These are phyloP conservation scores for Scomberomorus guttatus DNA, from an alignment of 2,797 vertebrate species.

Conservation along the genomic window DNA sequence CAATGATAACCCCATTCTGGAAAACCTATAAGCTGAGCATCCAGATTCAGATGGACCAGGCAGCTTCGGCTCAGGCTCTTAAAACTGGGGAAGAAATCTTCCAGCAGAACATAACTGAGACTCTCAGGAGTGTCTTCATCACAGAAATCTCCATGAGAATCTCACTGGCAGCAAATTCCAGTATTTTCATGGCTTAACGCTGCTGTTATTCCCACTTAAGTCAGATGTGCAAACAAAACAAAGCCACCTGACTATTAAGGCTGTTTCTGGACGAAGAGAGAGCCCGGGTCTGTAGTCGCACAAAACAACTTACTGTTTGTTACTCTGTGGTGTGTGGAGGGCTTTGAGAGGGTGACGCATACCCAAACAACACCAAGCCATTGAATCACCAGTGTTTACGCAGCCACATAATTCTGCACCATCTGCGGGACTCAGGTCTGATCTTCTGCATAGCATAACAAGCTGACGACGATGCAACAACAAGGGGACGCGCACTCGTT, in stretches of 20 bases:
- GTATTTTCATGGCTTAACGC: slow-evolving; percentile 62
- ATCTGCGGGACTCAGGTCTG: slow-evolving; percentile 82
- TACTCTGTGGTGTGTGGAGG: slow-evolving; percentile 68
- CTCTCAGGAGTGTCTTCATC: slow-evolving; percentile 74
- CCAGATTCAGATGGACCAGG: slow-evolving; percentile 69
- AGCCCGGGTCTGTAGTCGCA: slow-evolving; percentile 45
- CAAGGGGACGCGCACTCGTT: slow-evolving; percentile 30
- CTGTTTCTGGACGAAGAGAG: slow-evolving; percentile 45
- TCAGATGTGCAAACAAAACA: slow-evolving; percentile 65
- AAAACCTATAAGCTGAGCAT: slow-evolving; percentile 79
- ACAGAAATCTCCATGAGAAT: slow-evolving; percentile 54
- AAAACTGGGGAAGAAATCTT: slow-evolving; percentile 67
- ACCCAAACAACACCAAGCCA: slow-evolving; percentile 83
- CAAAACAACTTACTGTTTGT: slow-evolving; percentile 71
- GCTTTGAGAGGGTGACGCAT: slow-evolving; percentile 79
- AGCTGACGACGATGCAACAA: slow-evolving; percentile 47
- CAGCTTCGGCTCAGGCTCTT: slow-evolving; percentile 64
- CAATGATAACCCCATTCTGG: slow-evolving; percentile 80
- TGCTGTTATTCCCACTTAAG: slow-evolving; percentile 63
- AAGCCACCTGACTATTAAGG: slow-evolving; percentile 56
- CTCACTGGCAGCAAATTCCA: slow-evolving; percentile 52
- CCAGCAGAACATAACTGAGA: slow-evolving; percentile 69
- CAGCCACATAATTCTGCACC: slow-evolving; percentile 82
- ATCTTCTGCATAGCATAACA: slow-evolving; percentile 66
- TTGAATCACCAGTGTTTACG: slow-evolving; percentile 84